Evolutionary conservation across 2,113 vertebrate species (phyloP).

Genomic region (Ammodytes dubius): DNA sequence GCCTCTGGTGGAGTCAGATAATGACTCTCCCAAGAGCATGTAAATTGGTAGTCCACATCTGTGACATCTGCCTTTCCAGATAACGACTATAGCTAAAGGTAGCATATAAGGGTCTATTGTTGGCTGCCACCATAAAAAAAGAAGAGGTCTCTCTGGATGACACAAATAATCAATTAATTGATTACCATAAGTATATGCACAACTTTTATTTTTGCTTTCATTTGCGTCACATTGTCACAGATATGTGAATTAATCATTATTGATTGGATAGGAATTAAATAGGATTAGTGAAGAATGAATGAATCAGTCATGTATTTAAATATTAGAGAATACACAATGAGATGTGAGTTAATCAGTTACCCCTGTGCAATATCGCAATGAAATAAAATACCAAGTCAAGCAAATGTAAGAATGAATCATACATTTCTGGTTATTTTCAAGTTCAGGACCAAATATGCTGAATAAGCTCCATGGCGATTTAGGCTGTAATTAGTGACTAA

Average conservation of each 20-base stretch:
- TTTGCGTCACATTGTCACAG: not conserved
- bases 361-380: not conserved
- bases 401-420: not conserved
- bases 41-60: conserved; percentile 71
- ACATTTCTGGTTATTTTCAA: not conserved
- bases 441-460: not conserved
- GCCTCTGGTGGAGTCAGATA: conserved; percentile 71
- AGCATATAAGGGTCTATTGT: not conserved
- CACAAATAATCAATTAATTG: conserved; percentile 1
- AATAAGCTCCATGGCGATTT: not conserved
- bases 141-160: not conserved
- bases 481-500: not conserved
- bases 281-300: not conserved
- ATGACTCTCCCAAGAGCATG: conserved; percentile 59
- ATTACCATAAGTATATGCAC: not conserved
- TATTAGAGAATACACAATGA: not conserved
- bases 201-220: not conserved
- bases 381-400: not conserved
- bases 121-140: not conserved
- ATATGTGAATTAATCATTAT: not conserved
- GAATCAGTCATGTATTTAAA: not conserved
- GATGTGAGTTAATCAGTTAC: not conserved
- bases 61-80: conserved; percentile 68
- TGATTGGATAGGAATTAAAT: not conserved
- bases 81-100: conserved; percentile 55